These are phyloP conservation scores for Tadarida brasiliensis DNA, from an alignment of 2,797 vertebrate species.

Conservation along the genomic window DNA sequence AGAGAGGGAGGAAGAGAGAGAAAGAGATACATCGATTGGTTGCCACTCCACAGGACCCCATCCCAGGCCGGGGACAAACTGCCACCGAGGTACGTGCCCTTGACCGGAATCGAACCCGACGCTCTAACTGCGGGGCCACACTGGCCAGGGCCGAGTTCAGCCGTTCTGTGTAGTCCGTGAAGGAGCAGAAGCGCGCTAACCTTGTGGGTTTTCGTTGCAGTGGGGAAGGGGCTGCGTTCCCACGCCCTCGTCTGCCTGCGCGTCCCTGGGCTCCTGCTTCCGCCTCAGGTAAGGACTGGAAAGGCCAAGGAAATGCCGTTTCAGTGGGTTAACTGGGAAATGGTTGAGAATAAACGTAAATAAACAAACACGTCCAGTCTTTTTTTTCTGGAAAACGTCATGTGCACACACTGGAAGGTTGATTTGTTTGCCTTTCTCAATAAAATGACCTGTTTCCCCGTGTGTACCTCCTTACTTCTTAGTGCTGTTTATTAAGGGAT, in stretches of 20 bases:
- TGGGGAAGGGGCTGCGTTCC: slow-evolving; percentile 80
- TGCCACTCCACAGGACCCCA: no score
- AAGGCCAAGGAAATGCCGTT: not conserved
- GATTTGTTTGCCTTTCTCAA: not conserved
- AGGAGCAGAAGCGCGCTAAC: no score
- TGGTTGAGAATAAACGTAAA: not conserved
- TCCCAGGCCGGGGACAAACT: no score
- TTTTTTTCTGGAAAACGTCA: not conserved
- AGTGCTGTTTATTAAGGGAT: not conserved
- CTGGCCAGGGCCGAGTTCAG: no score
- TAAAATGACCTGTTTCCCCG: not conserved
- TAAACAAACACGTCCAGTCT: not conserved
- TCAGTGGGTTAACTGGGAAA: not conserved
- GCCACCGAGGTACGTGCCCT: no score
- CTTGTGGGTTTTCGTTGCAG: no score
- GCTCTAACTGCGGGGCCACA: no score
- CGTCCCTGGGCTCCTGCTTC: slow-evolving; percentile 90
- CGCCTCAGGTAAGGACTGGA: slow-evolving; percentile 90
- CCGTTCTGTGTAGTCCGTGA: no score
- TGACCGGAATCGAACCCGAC: no score
- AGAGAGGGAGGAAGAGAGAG: no score
- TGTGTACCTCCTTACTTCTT: not conserved
- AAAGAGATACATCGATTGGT: no score
- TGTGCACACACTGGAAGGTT: not conserved
- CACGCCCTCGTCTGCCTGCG: slow-evolving; percentile 82